Base-by-base conservation (phyloP, 2,888 invertebrate species). In the Drosophila mimica region DNA sequence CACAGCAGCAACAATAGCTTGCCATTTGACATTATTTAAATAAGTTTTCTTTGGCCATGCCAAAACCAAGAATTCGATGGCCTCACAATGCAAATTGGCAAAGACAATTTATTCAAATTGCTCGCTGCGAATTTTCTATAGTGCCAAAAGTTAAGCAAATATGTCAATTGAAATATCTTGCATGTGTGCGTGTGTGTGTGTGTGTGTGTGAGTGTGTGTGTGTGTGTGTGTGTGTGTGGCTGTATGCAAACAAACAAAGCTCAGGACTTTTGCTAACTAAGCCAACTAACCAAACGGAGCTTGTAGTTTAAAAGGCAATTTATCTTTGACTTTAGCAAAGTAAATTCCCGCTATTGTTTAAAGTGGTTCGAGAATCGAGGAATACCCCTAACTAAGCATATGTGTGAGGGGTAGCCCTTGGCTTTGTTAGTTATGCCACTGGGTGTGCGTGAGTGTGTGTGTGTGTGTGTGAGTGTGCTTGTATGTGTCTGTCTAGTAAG, bases 241-340 rank as follows among this genome's bases (percentile, higher is more conserved):
- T 65, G 36, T 43, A 34, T 20, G 66, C 61, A 79, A 81, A 69
- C 79, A 82, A 81, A 79, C 80, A 76, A 77, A 87, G 85, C 71
- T 53, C 76, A 88, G 88, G 85, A 88, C 85, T 81, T 79, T 78
- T 74, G 66, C 59, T 62, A 77, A 65, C 56, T 56, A n/a, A 62
- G 56, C 64, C 80, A 74, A 82, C 83, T 80, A 77, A 82, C 76
- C 80, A 73, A 82, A 80, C 77, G 82, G 64, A 84, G 90, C 80
- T 78, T 77, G 88, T 89, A 85, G 90, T 88, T 85, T 85, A 85
- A 85, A 85, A 85, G 85, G 88, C 85, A 89, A 85, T 85, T 85
- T 85, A 85, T 85, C 85, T 85, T 85, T 85, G 90, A 89, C 89
- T 85, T 89, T 82, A 51, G 61, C 74, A 67, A 89, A 89, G 87